Base-by-base conservation (phyloP, 2,797 vertebrate genomes). In the Phalloptychus januarius region DNA sequence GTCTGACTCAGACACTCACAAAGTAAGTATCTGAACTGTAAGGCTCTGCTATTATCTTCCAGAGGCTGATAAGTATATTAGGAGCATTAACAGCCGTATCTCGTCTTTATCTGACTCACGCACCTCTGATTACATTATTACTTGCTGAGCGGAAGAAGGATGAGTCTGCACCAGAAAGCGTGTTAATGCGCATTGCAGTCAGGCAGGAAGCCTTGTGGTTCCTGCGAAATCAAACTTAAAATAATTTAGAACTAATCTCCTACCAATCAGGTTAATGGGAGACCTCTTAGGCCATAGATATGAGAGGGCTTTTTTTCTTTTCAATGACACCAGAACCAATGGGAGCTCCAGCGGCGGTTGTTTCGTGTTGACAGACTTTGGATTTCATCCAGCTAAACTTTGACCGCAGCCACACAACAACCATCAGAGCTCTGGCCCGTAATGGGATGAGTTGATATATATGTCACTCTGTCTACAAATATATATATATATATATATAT, bases 51-150 rank as follows among this genome's bases (percentile, higher is more conserved):
- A 81, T 78, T 72, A 58, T 83, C 72, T 52, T 71, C 70, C 56
- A 79, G 54, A 69, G 72, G 52, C 75, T 85, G 78, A 87, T 92
- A 50, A 79, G 31, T 70, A 78, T 78, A 88, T 86, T 81, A 86
- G 78, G 67, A 58, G 71, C 86, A 85, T 86, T 83, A 86, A 77
- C 45, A 45, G 75, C 73, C 72, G 23, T 80, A 86, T 85, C 78
- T 46, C 80, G n/a, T 79, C 75, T 89, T 84, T 88, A 81, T 89
- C 88, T 84, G 16, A 77, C 75, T 63, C 56, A 0, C 0, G 25
- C 63, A 44, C 69, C 65, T 85, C 76, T 87, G 73, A 78, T 84
- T 84, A 56, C 79, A 80, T 12, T 33, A 36, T 0, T 75, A 79
- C 40, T 20, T 75, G 69, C 45, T n/a, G 56, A 74, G 36, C 74